Percentiles rank a stretch among this genome's conserved stretches.
phyloP scores from a whole-genome alignment of 2,797 vertebrate genomes.

The Argyrosomus regius region DNA sequence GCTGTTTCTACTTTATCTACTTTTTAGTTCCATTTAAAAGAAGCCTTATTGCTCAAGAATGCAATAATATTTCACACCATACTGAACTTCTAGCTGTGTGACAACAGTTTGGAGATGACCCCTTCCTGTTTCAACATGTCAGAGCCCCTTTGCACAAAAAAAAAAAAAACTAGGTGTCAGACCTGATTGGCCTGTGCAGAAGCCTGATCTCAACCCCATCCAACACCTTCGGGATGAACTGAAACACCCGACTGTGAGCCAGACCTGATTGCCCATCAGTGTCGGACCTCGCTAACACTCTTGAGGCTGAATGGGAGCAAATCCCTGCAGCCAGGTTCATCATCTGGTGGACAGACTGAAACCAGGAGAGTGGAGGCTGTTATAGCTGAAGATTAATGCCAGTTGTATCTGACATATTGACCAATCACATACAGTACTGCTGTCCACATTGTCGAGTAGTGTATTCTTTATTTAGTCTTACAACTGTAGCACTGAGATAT shows the following conservation, averaged over 20 bases:
- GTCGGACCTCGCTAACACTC: no score
- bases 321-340: neutral
- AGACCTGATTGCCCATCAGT: neutral
- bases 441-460: no score
- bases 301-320: neutral
- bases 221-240: neutral
- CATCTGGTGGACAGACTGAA: neutral
- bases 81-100: no score
- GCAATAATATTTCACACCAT: neutral
- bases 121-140: neutral
- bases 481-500: neutral
- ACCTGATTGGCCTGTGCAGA: neutral
- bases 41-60: neutral
- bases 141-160: no score
- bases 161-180: no score
- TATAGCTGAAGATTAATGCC: neutral
- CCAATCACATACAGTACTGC: neutral
- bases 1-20: neutral
- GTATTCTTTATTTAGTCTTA: neutral
- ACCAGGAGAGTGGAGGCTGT: neutral
- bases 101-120: no score
- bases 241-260: neutral
- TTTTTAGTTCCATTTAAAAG: neutral
- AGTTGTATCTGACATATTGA: neutral
- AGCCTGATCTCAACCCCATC: neutral